These are phyloP conservation scores for Megamerina dolium DNA, from an alignment of 2,888 invertebrate species.

Conservation along the genomic window DNA sequence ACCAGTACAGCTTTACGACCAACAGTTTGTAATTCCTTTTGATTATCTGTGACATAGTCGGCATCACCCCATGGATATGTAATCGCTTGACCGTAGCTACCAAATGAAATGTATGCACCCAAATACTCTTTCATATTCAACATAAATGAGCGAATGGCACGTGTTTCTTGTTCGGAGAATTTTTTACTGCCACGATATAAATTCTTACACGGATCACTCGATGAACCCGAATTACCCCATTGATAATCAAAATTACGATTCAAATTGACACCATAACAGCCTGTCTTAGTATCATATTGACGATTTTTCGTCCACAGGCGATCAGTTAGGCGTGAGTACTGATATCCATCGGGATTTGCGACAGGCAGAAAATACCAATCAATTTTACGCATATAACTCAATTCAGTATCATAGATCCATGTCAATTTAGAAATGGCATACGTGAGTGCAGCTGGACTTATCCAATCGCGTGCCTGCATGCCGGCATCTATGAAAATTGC, in stretches of 20 bases:
- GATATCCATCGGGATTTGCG: conserved; percentile 78
- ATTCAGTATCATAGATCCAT: conserved; percentile 59
- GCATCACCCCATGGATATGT: conserved; percentile 48
- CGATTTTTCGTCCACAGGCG: conserved; percentile 80
- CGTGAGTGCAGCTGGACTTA: conserved; percentile 71
- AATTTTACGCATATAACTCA: conserved; percentile 62
- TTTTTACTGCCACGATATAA: conserved; percentile 70
- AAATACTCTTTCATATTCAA: conserved; percentile 36
- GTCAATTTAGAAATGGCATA: conserved; percentile 67
- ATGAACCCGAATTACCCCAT: conserved; percentile 78
- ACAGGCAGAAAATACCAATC: conserved; percentile 78
- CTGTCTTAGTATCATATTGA: conserved; percentile 51
- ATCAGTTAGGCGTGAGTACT: conserved; percentile 71
- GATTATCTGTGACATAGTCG: conserved; percentile 40
- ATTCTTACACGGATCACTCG: conserved; percentile 70
- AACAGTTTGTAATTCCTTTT: conserved; percentile 30
- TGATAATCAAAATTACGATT: conserved; percentile 82
- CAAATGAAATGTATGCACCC: conserved; percentile 38
- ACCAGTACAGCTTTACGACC: conserved; percentile 33
- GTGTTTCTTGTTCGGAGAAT: conserved; percentile 82
- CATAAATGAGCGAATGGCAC: conserved; percentile 55
- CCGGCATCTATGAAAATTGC: conserved; percentile 70
- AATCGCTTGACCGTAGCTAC: conserved; percentile 52
- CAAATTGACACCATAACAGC: conserved; percentile 70
- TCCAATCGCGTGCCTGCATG: conserved; percentile 86